Evolutionary conservation across 2,797 vertebrate species (phyloP).

Genomic region (Pteropus rufus): DNA sequence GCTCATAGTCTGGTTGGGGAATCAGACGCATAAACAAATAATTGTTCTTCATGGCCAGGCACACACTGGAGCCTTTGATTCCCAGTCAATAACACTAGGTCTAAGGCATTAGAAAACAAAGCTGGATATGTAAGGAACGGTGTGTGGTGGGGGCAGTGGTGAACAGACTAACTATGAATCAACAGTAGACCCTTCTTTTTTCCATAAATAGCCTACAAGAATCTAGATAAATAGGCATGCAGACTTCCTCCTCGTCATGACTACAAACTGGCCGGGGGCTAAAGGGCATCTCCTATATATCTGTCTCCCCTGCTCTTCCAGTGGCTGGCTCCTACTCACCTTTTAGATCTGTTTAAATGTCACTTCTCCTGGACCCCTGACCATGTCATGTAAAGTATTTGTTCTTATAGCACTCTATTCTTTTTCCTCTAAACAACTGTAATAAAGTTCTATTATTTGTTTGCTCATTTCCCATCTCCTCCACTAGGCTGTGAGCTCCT

Average conservation of each 20-base stretch:
- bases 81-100: slow-evolving; percentile 36
- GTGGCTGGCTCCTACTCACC: background rate
- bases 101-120: slow-evolving; percentile 59
- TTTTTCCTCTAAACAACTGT: slow-evolving; percentile 8
- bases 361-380: background rate
- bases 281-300: background rate
- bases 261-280: background rate
- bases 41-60: slow-evolving; percentile 61
- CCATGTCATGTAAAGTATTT: background rate
- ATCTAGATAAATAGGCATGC: slow-evolving; percentile 56
- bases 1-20: slow-evolving; percentile 65
- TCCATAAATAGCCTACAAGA: slow-evolving; percentile 56
- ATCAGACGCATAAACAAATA: slow-evolving; percentile 70
- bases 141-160: background rate
- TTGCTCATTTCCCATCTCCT: slow-evolving; percentile 5
- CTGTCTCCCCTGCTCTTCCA: background rate
- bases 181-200: slow-evolving; percentile 65
- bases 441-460: background rate
- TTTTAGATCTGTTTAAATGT: slow-evolving; percentile 21
- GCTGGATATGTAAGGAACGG: slow-evolving; percentile 52
- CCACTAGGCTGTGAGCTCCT: background rate
- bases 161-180: slow-evolving; percentile 48
- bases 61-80: slow-evolving; percentile 72
- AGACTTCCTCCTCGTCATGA: slow-evolving; percentile 24
- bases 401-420: background rate